A percentile compares a stretch with the other conserved stretches of the same genome.
phyloP scores from a whole-genome alignment of 2,888 invertebrate genomes.

The Drosophila aldrichi region DNA sequence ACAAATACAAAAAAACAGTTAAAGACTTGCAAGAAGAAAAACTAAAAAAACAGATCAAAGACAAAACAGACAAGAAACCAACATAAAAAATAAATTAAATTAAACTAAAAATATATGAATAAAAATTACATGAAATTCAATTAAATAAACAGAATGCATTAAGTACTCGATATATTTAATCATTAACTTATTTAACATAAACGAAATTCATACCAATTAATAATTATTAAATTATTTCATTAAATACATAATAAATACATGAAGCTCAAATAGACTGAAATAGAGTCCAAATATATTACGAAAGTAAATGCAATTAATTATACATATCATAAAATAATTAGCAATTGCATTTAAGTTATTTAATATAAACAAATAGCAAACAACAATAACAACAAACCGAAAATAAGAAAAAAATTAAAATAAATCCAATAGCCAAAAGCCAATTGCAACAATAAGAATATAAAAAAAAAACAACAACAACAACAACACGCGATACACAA shows the following conservation, averaged over 20 bases:
- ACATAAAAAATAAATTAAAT: neutral
- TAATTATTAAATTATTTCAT: conserved; percentile 29
- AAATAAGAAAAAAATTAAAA: conserved; percentile 20
- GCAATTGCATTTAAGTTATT: conserved; percentile 80
- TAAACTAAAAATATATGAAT: neutral
- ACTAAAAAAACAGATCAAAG: conserved; percentile 15
- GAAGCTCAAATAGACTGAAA: conserved; percentile 84
- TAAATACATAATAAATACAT: conserved; percentile 56
- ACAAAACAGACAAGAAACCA: conserved; percentile 32
- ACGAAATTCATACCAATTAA: conserved; percentile 17
- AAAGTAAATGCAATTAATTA: conserved; percentile 84
- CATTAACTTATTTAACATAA: conserved; percentile 37
- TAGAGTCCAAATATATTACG: conserved; percentile 84
- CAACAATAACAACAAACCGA: conserved; percentile 10
- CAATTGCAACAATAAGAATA: conserved; percentile 29
- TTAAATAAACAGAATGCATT: conserved; percentile 34
- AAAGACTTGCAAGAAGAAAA: conserved; percentile 14
- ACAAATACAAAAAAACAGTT: neutral
- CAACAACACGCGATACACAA: conserved; percentile 28
- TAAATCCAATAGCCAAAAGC: conserved; percentile 21
- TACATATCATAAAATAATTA: conserved; percentile 84
- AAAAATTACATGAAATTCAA: neutral
- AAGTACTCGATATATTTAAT: conserved; percentile 48
- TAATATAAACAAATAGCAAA: conserved; percentile 39
- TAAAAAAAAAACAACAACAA: conserved; percentile 6